Evolutionary conservation across 1,140 invertebrate genomes (phyloP), one percentile per base, ranked within the genome.

Genomic region (Drosophila yakuba): DNA sequence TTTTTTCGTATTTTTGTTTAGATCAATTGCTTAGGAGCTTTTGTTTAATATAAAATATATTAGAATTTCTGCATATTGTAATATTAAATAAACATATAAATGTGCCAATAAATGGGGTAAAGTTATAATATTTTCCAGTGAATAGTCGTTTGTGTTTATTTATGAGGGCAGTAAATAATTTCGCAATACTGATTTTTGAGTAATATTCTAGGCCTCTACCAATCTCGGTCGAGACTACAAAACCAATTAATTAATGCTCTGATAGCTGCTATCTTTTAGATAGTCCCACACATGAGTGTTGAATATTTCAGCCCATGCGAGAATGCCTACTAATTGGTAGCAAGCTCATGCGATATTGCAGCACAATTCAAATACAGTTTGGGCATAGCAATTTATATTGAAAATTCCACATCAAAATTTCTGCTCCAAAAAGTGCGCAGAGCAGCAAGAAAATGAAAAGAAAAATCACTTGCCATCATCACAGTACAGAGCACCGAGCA

Each of bases 351-450:
- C 15, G 8, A 36, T 45, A 28, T 48, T 52, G 38, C 28, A 56
- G 39, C 43, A 25, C 50, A 64, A 72, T 54, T 52, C 44, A 63
- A 62, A 48, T 48, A 72, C 25, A 61, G 64, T 73, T 82, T 20
- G n/a, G 44, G 44, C 38, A 8, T 4, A 41, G 80, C 69, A 85
- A 88, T 88, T 86, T 76, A 76, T 83, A 86, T 88, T 76, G 71
- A 76, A 71, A 83, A 76, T 88, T 59, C 68, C 72, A 54, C 57
- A 77, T 60, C 61, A 69, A 79, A 80, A 69, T 83, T 88, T 86
- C 56, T 89, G 83, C 83, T 83, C 83, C 72, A 80, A 62, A 86
- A 83, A 89, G 74, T 76, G 59, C 72, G 44, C 67, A 88, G 61
- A 66, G 60, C 62, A 68, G 64, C 74, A 39, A 41, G 66, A 71